A percentile compares a stretch with the other conserved stretches of the same genome.
These are phyloP conservation scores for Synchiropus splendidus DNA, from an alignment of 2,113 vertebrate genomes.

Conservation along the genomic window DNA sequence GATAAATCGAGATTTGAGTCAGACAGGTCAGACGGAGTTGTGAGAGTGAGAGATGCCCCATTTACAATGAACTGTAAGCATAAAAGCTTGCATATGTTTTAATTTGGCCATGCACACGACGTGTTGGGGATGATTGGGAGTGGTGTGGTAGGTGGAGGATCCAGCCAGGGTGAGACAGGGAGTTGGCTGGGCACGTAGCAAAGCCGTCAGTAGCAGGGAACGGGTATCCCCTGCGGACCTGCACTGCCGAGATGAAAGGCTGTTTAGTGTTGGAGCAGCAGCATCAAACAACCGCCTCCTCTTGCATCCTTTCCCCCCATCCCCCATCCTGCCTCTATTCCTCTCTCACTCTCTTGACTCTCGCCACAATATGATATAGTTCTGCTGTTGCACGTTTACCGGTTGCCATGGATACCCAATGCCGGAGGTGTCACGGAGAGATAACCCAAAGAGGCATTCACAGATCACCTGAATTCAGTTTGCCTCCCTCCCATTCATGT, in stretches of 20 bases:
- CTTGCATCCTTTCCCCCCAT: slow-evolving; percentile 51
- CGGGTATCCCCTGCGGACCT: slow-evolving; percentile 59
- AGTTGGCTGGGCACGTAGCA: slow-evolving; percentile 47
- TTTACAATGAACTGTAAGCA: slow-evolving; percentile 18
- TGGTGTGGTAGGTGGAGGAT: slow-evolving; percentile 44
- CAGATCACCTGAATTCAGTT: slow-evolving; percentile 63
- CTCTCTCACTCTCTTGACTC: slow-evolving; percentile 38
- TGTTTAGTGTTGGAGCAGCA: slow-evolving; percentile 63
- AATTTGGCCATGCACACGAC: slow-evolving; percentile 27
- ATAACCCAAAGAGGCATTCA: slow-evolving; percentile 63
- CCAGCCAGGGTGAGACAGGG: slow-evolving; percentile 42
- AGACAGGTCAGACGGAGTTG: slow-evolving; percentile 52
- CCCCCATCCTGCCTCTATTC: slow-evolving; percentile 25
- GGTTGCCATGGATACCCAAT: slow-evolving; percentile 63
- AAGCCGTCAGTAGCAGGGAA: slow-evolving; percentile 52
- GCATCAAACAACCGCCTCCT: slow-evolving; percentile 66
- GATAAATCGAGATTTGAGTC: slow-evolving; percentile 57
- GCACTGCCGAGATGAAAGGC: slow-evolving; percentile 65
- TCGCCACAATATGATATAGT: slow-evolving; percentile 59
- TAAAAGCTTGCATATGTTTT: slow-evolving; percentile 39
- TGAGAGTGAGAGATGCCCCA: slow-evolving; percentile 35
- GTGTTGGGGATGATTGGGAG: slow-evolving; percentile 40
- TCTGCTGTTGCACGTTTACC: slow-evolving; percentile 61
- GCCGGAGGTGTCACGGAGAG: slow-evolving; percentile 53
- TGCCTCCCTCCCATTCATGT: slow-evolving; percentile 40